These are phyloP conservation scores for Megaleporinus macrocephalus DNA, from an alignment of 2,113 vertebrate genomes.

Conservation along the genomic window DNA sequence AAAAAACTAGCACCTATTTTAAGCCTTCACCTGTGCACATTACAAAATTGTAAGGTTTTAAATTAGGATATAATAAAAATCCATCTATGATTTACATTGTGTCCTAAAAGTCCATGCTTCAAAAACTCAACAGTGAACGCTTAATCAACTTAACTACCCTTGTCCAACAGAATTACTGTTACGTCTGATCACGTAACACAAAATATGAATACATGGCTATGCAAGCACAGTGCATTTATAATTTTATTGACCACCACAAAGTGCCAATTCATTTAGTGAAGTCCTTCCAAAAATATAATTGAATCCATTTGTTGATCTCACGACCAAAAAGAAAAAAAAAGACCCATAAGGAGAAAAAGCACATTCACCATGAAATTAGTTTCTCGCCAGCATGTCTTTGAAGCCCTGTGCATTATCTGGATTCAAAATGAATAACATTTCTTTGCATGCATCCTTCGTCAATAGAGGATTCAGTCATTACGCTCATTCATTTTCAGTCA, in stretches of 20 bases:
- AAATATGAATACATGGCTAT: conserved; percentile 19
- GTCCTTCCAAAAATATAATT: conserved; percentile 15
- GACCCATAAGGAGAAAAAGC: conserved; percentile 7
- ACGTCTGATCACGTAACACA: conserved; percentile 21
- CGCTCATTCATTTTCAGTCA: not conserved
- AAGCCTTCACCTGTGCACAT: not conserved
- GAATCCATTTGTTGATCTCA: conserved; percentile 24
- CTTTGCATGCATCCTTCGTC: not conserved
- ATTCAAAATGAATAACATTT: not conserved
- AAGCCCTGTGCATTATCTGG: not conserved
- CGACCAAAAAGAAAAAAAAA: conserved; percentile 18
- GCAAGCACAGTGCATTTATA: not conserved
- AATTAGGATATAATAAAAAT: not conserved
- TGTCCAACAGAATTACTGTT: conserved; percentile 12
- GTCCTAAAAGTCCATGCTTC: not conserved
- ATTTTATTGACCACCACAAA: conserved; percentile 25
- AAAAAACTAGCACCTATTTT: not conserved
- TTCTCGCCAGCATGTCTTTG: conserved; percentile 18
- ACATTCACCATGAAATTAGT: conserved; percentile 15
- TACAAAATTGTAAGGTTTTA: not conserved
- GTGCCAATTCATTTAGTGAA: conserved; percentile 5
- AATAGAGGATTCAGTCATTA: not conserved
- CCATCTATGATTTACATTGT: not conserved
- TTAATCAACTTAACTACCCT: conserved; percentile 32
- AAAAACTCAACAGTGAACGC: not conserved